Evolutionary conservation across 2,113 vertebrate species (phyloP).

Genomic region (Grammomys surdaster): DNA sequence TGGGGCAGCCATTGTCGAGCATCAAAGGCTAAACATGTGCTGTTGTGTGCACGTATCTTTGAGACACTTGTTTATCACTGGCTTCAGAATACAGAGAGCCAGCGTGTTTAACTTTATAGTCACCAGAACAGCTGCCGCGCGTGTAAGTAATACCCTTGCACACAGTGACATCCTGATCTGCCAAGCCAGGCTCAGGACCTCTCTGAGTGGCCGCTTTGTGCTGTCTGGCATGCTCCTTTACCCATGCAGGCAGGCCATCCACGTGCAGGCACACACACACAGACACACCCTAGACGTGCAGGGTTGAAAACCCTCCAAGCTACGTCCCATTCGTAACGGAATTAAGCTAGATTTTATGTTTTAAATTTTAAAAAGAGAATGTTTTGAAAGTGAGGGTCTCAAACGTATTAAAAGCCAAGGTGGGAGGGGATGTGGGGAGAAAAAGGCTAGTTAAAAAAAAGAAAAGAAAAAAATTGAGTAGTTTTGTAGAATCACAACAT

Average conservation of each 20-base stretch:
- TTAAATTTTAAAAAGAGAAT: background rate
- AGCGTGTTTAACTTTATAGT: constrained; percentile 85
- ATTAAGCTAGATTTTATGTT: constrained; percentile 13
- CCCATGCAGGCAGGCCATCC: constrained; percentile 26
- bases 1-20: constrained; percentile 89
- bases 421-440: background rate
- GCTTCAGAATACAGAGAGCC: constrained; percentile 87
- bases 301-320: constrained; percentile 50
- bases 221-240: constrained; percentile 53
- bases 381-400: too few species aligned
- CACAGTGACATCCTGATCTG: constrained; percentile 79
- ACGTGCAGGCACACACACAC: constrained; percentile 60
- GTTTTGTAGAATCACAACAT: background rate
- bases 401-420: background rate
- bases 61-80: constrained; percentile 89
- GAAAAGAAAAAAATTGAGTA: background rate
- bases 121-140: constrained; percentile 88
- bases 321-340: background rate
- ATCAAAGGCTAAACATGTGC: constrained; percentile 90
- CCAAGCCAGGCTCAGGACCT: constrained; percentile 72
- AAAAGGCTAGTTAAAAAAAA: background rate
- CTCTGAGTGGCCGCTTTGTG: constrained; percentile 58
- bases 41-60: constrained; percentile 86
- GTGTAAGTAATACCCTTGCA: constrained; percentile 85
- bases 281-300: background rate